Conservation (phyloP, 2,797 vertebrate genomes). For the Salmo trutta region DNA sequence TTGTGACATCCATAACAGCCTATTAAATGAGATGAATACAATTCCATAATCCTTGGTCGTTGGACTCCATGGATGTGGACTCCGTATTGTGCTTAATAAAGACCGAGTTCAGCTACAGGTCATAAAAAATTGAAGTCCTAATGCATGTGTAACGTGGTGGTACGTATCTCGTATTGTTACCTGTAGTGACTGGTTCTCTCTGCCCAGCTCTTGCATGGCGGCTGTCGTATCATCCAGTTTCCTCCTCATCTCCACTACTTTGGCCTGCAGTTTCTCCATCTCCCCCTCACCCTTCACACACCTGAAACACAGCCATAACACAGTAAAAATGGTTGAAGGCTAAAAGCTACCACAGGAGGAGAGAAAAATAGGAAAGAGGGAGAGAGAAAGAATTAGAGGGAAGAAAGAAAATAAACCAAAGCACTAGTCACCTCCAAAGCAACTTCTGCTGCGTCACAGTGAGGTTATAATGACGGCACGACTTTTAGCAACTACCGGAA, state of each 20-base stretch:
- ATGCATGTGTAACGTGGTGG: neutral
- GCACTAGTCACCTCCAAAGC: neutral
- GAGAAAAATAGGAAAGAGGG: neutral
- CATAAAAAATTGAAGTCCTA: too few species aligned
- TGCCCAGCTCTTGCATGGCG: slow-evolving; percentile 96
- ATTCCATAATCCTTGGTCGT: too few species aligned
- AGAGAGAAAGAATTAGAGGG: too few species aligned
- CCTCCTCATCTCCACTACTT: slow-evolving; percentile 89
- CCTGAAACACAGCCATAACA: slow-evolving; percentile 63
- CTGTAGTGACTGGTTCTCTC: slow-evolving; percentile 97
- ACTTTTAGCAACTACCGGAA: neutral
- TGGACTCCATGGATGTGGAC: too few species aligned
- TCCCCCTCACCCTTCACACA: slow-evolving; percentile 96
- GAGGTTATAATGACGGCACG: too few species aligned
- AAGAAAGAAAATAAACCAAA: neutral
- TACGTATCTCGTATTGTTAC: slow-evolving; percentile 56
- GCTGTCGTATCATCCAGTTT: slow-evolving; percentile 96
- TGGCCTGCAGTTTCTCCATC: slow-evolving; percentile 95
- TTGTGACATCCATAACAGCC: too few species aligned
- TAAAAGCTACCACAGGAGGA: neutral
- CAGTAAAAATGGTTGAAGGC: neutral
- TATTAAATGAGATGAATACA: too few species aligned
- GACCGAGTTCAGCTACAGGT: too few species aligned
- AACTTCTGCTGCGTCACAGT: neutral
- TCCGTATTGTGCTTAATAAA: too few species aligned